Base-by-base conservation (phyloP, 2,888 invertebrate genomes). In the Papilio protenor region DNA sequence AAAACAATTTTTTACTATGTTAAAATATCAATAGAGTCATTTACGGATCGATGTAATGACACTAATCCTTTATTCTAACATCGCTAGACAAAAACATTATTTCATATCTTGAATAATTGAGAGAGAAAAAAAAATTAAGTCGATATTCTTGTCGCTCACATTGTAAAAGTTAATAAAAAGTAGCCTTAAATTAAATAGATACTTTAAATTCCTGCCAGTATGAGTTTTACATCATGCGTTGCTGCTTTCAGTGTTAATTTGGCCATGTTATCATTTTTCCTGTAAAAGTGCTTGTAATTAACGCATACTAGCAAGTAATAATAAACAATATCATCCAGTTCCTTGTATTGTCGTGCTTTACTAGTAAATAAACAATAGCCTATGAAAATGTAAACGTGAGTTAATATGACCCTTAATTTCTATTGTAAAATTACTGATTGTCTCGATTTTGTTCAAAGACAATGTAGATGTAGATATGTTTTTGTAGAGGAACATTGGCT, bases 361-460 rank as follows among this genome's bases (percentile, higher is more conserved):
- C 23, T 59, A 55, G 18, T 73, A 77, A 73, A 73, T 45, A 8
- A 64, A 73, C 11, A 33, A 71, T 14, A 61, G 14, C 77, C 33
- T 70, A 70, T 23, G 3, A 47, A 4, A 12, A 21, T 61, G 16
- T 71, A 52, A 74, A 52, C 49, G 40, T 47, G n/a, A 40, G 40
- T 40, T 40, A 40, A 40, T n/a, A 47, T 27, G 75, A 72, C 8
- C n/a, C 10, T 2, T 55, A 8, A 16, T 1, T 55, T 21, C 21
- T 10, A n/a, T 0, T 55, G 6, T 16, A 8, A 55, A 55, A n/a
- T 10, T 23, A 21, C 12, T 12, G 2, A 4, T 23, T 23, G 21
- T 23, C 12, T 23, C 57, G 23, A 2, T 12, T n/a, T 55, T 16
- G 11, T 59, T 23, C 23, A 11, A 21, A 21, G 12, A 12, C 0